Percentiles rank a stretch among this genome's conserved stretches.
Conservation (phyloP, 2,888 invertebrate genomes). For the Spodoptera picta region DNA sequence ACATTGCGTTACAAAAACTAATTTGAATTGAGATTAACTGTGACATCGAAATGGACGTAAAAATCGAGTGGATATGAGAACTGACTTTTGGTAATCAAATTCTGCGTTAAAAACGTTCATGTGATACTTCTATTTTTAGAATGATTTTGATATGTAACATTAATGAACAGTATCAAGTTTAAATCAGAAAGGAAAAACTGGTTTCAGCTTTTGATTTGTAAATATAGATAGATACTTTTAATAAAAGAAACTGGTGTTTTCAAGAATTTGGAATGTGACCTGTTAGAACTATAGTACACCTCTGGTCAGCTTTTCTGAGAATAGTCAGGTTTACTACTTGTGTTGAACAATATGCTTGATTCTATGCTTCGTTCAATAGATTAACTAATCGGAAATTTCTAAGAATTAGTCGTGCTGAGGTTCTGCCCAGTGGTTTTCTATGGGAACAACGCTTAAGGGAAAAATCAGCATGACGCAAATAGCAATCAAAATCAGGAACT, state of each 20-base stretch:
- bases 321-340: conserved; percentile 18
- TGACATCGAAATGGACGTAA: conserved; percentile 44
- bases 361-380: conserved; percentile 40
- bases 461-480: not conserved
- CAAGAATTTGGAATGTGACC: conserved; percentile 5
- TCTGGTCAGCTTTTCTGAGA: conserved; percentile 27
- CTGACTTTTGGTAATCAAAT: conserved; percentile 64
- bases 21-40: conserved; percentile 34
- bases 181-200: too few relatives aligned
- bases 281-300: not conserved
- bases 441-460: conserved; percentile 8
- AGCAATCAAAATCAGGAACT: too few relatives aligned
- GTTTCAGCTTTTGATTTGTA: too few relatives aligned
- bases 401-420: conserved; percentile 23
- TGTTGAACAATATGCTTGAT: conserved; percentile 33
- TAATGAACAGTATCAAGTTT: too few relatives aligned
- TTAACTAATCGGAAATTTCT: conserved; percentile 40
- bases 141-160: conserved; percentile 6
- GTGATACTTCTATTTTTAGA: conserved; percentile 64
- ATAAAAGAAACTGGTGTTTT: not conserved
- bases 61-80: conserved; percentile 48
- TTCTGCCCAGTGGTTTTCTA: conserved; percentile 25
- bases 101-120: conserved; percentile 53
- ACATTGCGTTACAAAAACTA: conserved; percentile 53
- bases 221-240: too few relatives aligned